Conservation (phyloP, 1,140 invertebrate species). For the Calosoma granatense region DNA sequence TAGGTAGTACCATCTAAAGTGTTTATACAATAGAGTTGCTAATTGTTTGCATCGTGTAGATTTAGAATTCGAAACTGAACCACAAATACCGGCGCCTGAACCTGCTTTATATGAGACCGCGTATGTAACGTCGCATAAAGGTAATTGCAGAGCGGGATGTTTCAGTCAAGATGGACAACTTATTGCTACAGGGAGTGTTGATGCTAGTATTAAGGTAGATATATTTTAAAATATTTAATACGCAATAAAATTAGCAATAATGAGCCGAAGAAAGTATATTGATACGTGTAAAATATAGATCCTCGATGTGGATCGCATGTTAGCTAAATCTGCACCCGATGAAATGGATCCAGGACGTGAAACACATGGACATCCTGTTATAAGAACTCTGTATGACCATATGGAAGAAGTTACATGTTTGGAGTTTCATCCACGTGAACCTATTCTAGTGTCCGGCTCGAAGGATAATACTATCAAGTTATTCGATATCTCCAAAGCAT, state of each 20-base stretch:
- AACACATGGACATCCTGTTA: slow-evolving; percentile 93
- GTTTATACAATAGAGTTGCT: no score
- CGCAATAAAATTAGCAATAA: no score
- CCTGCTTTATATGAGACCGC: slow-evolving; percentile 95
- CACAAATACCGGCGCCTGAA: slow-evolving; percentile 78
- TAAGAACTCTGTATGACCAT: slow-evolving; percentile 97
- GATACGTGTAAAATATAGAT: no score
- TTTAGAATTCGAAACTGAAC: slow-evolving; percentile 94
- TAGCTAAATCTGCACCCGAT: slow-evolving; percentile 86
- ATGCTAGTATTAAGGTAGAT: slow-evolving; percentile 92
- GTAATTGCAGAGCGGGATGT: slow-evolving; percentile 85
- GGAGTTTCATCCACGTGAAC: slow-evolving; percentile 92
- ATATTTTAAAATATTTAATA: slow-evolving; percentile 3
- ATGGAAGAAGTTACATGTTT: slow-evolving; percentile 93
- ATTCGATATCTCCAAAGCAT: slow-evolving; percentile 96
- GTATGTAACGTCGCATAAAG: slow-evolving; percentile 98
- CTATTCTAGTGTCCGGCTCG: slow-evolving; percentile 88
- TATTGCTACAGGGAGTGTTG: slow-evolving; percentile 95
- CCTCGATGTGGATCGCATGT: slow-evolving; percentile 94
- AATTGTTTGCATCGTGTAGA: no score
- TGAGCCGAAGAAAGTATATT: no score
- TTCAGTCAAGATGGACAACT: slow-evolving; percentile 91
- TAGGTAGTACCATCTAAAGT: no score
- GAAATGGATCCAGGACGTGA: slow-evolving; percentile 63
- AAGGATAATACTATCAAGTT: slow-evolving; percentile 90